Evolutionary conservation across 2,113 vertebrate species (phyloP).

Genomic region (Trematomus loennbergii): DNA sequence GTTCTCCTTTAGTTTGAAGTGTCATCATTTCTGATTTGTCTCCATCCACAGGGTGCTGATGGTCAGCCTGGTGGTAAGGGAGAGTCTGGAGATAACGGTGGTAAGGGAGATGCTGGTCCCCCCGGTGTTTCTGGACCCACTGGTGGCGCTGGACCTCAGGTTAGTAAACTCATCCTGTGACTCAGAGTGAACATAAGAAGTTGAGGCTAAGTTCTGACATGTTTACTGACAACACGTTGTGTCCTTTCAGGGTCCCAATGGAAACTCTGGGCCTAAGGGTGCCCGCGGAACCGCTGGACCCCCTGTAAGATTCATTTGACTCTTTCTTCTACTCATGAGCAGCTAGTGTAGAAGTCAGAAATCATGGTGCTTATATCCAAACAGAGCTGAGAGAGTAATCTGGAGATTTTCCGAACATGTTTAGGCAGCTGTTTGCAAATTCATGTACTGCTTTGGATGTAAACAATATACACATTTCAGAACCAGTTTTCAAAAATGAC

Average conservation of each 20-base stretch:
- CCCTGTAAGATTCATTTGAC: constrained; percentile 82
- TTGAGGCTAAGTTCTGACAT: neutral
- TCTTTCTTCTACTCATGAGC: neutral
- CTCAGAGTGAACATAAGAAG: neutral
- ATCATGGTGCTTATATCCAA: neutral
- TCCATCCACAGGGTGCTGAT: constrained; percentile 86
- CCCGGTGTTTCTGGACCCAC: constrained; percentile 93
- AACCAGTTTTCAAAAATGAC: no score
- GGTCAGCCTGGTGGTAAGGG: constrained; percentile 90
- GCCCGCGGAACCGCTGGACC: constrained; percentile 92
- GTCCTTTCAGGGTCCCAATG: constrained; percentile 90
- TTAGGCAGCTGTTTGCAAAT: no score
- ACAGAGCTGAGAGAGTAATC: neutral
- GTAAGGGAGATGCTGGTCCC: constrained; percentile 93
- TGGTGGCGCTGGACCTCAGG: constrained; percentile 86
- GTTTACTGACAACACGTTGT: constrained; percentile 23
- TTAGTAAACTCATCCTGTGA: constrained; percentile 25
- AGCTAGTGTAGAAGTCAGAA: neutral
- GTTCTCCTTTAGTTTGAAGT: neutral
- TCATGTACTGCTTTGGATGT: no score
- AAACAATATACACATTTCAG: no score
- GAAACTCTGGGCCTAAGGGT: constrained; percentile 95
- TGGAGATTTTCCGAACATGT: neutral
- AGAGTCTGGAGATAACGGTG: constrained; percentile 90
- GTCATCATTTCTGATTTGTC: neutral